Percentiles rank a stretch among this genome's conserved stretches.
phyloP scores from a whole-genome alignment of 1,140 invertebrate genomes.

The Parapsyche elsis region DNA sequence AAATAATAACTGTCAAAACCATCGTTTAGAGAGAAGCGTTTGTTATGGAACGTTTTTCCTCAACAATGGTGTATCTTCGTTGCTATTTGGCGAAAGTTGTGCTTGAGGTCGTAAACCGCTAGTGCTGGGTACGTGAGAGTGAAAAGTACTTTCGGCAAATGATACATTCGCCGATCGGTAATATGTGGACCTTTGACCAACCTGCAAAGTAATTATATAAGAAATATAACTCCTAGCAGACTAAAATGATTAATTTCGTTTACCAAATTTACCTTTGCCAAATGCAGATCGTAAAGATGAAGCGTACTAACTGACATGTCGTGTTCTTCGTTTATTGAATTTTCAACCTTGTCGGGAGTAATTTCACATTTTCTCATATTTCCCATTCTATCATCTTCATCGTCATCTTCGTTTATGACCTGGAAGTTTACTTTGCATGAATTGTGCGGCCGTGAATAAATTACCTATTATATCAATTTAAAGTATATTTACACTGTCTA shows the following conservation, averaged over 20 bases:
- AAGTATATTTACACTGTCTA: neutral
- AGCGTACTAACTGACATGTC: constrained; percentile 65
- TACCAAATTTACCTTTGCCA: constrained; percentile 61
- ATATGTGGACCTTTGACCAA: neutral
- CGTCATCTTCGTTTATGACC: neutral
- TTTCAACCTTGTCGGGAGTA: neutral
- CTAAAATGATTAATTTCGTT: neutral
- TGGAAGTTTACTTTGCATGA: neutral
- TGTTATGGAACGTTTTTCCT: constrained; percentile 23
- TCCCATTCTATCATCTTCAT: neutral
- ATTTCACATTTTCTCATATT: neutral
- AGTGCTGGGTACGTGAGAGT: neutral
- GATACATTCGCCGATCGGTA: neutral
- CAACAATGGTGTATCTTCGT: constrained; percentile 29
- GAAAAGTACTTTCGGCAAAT: neutral
- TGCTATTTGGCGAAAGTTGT: neutral
- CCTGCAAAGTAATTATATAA: neutral
- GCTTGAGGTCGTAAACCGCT: neutral
- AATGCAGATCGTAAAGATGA: constrained; percentile 64
- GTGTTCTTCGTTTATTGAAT: constrained; percentile 50
- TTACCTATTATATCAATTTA: constrained; percentile 58
- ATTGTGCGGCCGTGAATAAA: constrained; percentile 30
- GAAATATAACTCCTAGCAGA: neutral
- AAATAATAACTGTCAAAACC: neutral
- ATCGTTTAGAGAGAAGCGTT: neutral